A percentile compares a stretch with the other conserved stretches of the same genome.
phyloP scores from a whole-genome alignment of 2,888 invertebrate species.

The Campoletis raptor region DNA sequence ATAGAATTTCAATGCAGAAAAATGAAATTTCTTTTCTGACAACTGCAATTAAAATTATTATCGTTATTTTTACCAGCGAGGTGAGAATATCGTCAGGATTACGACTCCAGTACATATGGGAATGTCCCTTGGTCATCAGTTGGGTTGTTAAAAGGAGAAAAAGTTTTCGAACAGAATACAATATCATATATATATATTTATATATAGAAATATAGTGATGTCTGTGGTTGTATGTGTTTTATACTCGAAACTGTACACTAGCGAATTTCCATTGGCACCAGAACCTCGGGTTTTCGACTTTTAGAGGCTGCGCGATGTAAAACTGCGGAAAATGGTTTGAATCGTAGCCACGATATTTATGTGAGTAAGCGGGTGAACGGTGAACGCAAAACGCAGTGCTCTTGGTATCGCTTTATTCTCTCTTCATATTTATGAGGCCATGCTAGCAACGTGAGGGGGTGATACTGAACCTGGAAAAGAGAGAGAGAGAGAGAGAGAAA shows the following conservation, averaged over 20 bases:
- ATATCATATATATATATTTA: background rate
- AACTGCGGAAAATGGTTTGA: constrained; percentile 65
- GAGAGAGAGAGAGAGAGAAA: constrained; percentile 5
- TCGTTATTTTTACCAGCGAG: constrained; percentile 11
- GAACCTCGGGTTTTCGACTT: constrained; percentile 58
- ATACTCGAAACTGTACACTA: background rate
- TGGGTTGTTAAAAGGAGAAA: background rate
- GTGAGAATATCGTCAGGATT: background rate
- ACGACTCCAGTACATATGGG: constrained; percentile 2
- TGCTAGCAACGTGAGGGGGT: constrained; percentile 29
- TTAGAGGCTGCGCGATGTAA: constrained; percentile 61
- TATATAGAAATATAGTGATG: background rate
- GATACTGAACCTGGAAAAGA: constrained; percentile 22
- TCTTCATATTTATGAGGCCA: constrained; percentile 66
- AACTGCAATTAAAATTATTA: constrained; percentile 12
- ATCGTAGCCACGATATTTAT: constrained; percentile 61
- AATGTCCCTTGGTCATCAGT: constrained; percentile 41
- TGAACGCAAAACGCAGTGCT: constrained; percentile 33
- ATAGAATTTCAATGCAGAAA: background rate
- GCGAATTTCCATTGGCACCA: constrained; percentile 53
- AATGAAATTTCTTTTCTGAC: background rate
- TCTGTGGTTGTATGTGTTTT: background rate
- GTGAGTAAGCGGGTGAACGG: constrained; percentile 51
- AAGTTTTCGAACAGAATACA: constrained; percentile 25
- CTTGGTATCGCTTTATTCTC: constrained; percentile 68